A percentile compares a stretch with the other conserved stretches of the same genome.
phyloP scores from a whole-genome alignment of 1,140 invertebrate species.

The Drosophila fuyamai region DNA sequence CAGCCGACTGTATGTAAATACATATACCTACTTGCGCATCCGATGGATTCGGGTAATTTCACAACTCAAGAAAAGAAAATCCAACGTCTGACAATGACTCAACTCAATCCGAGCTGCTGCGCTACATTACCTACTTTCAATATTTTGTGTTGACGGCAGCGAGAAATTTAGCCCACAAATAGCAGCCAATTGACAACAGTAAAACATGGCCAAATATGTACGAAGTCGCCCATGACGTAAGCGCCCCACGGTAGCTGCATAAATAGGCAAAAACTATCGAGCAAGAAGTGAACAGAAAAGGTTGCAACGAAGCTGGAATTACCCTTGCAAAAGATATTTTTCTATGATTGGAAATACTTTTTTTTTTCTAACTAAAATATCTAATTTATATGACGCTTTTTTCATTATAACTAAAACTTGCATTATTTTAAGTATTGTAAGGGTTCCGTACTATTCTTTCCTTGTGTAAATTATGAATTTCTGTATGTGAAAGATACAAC shows the following conservation, averaged over 20 bases:
- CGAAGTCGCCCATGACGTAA: slow-evolving; percentile 65
- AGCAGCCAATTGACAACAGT: slow-evolving; percentile 73
- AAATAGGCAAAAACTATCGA: slow-evolving; percentile 45
- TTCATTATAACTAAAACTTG: no score
- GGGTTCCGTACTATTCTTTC: no score
- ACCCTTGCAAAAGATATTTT: slow-evolving; percentile 2
- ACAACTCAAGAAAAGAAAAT: slow-evolving; percentile 36
- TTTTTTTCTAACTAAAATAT: no score
- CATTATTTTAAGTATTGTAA: no score
- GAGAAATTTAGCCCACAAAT: slow-evolving; percentile 47
- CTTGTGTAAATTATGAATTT: no score
- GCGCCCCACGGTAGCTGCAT: slow-evolving; percentile 45
- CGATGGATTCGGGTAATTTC: slow-evolving; percentile 21
- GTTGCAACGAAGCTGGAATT: slow-evolving; percentile 1
- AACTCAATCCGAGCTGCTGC: slow-evolving; percentile 27
- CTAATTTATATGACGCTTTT: no score
- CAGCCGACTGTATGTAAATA: slow-evolving; percentile 15
- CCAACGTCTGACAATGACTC: slow-evolving; percentile 30
- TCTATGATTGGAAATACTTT: not conserved
- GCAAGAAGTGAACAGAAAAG: slow-evolving; percentile 2
- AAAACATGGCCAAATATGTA: slow-evolving; percentile 78
- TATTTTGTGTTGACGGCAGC: slow-evolving; percentile 63
- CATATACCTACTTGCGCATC: slow-evolving; percentile 28
- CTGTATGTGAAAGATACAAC: no score
- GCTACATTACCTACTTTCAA: slow-evolving; percentile 75